Evolutionary conservation across 2,888 invertebrate genomes (phyloP).

Genomic region (Noctua janthina): DNA sequence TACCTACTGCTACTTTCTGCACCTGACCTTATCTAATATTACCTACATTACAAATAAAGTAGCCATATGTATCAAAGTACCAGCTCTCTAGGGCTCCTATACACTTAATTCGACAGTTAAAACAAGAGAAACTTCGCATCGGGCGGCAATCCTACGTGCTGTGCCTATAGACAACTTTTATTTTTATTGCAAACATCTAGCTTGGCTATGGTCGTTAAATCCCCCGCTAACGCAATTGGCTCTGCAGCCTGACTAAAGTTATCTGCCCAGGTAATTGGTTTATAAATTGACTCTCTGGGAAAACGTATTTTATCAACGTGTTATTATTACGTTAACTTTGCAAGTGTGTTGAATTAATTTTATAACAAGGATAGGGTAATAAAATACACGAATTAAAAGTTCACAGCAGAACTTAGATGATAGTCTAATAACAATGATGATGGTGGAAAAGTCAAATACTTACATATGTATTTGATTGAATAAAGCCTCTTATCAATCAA

Average conservation of each 20-base stretch:
- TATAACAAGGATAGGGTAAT: neutral
- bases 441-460: neutral
- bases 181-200: slow-evolving; percentile 34
- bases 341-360: neutral
- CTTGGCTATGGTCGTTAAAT: slow-evolving; percentile 35
- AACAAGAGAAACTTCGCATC: slow-evolving; percentile 19
- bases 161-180: slow-evolving; percentile 20
- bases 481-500: neutral
- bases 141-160: slow-evolving; percentile 5
- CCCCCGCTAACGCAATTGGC: slow-evolving; percentile 42
- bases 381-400: neutral
- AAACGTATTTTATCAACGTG: slow-evolving; percentile 23
- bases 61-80: neutral
- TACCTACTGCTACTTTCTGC: neutral
- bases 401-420: neutral
- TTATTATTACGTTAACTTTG: neutral
- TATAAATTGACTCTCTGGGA: slow-evolving; percentile 8
- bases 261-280: slow-evolving; percentile 35
- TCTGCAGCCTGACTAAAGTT: slow-evolving; percentile 18
- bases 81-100: neutral
- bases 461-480: neutral
- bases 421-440: neutral
- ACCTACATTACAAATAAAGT: neutral
- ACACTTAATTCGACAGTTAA: slow-evolving; percentile 30
- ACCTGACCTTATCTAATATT: neutral